Evolutionary conservation across 2,888 invertebrate species (phyloP).

Genomic region (Drosophila anomalata): DNA sequence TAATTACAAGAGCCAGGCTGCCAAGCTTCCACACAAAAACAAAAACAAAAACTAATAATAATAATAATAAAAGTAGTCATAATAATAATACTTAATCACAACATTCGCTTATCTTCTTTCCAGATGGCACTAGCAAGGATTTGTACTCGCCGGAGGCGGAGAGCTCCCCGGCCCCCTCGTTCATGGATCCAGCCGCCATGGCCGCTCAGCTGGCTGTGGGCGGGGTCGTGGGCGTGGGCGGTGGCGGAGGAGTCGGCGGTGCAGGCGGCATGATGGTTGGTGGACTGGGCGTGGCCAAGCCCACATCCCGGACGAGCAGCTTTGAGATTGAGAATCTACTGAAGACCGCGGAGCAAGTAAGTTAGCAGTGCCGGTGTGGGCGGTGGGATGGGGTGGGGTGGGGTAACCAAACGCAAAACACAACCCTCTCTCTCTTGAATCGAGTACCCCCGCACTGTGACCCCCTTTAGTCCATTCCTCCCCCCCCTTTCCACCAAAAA

Average conservation of each 20-base stretch:
- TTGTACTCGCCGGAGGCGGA: conserved; percentile 89
- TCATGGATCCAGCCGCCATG: conserved; percentile 82
- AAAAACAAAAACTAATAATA: conserved; percentile 51
- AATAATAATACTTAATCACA: conserved; percentile 46
- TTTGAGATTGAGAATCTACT: conserved; percentile 98
- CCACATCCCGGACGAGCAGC: conserved; percentile 93
- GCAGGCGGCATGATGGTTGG: conserved; percentile 22
- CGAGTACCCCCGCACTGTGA: conserved; percentile 7
- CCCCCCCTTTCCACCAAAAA: not conserved
- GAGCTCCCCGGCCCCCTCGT: conserved; percentile 85
- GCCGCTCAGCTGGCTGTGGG: conserved; percentile 58
- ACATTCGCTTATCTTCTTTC: conserved; percentile 27
- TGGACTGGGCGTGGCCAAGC: conserved; percentile 84
- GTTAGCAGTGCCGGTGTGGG: conserved; percentile 35
- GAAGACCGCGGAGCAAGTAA: conserved; percentile 87
- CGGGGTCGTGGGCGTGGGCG: conserved; percentile 21
- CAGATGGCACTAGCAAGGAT: conserved; percentile 88
- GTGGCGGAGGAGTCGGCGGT: conserved; percentile 21
- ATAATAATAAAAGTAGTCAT: conserved; percentile 54
- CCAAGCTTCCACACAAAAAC: not conserved
- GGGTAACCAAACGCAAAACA: conserved; percentile 61
- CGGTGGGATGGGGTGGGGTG: not conserved
- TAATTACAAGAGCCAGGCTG: conserved; percentile 31
- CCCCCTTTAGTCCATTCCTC: conserved; percentile 3
- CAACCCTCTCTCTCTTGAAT: conserved; percentile 28